phyloP scores from a whole-genome alignment of 2,888 invertebrate genomes.

The Dichetophora obliterata region DNA sequence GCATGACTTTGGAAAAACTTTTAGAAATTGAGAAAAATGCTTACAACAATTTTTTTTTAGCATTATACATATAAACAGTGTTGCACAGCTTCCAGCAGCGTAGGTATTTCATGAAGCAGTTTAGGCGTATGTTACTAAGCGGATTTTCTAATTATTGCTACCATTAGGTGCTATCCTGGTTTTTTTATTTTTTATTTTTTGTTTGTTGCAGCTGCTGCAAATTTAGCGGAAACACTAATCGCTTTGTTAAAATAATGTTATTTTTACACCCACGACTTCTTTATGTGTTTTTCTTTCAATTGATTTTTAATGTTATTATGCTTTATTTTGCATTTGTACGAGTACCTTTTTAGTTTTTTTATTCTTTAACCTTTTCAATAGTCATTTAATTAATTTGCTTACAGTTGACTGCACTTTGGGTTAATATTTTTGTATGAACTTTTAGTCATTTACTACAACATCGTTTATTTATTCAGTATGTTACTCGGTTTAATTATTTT shows the following conservation, averaged over 20 bases:
- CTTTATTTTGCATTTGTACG: neutral
- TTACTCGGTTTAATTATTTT: neutral
- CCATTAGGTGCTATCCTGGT: neutral
- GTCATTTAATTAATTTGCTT: constrained; percentile 15
- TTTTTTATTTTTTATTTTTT: neutral
- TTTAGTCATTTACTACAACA: neutral
- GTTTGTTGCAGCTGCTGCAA: neutral
- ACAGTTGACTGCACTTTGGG: neutral
- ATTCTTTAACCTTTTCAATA: neutral
- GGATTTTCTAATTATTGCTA: neutral
- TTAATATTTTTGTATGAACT: constrained; percentile 11
- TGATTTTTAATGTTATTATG: neutral
- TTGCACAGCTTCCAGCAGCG: too few relatives aligned
- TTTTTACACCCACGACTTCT: neutral
- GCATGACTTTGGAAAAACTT: too few relatives aligned
- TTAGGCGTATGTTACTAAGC: neutral
- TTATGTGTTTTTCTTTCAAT: neutral
- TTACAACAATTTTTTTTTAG: too few relatives aligned
- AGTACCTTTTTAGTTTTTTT: neutral
- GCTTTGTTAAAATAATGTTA: neutral
- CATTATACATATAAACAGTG: too few relatives aligned
- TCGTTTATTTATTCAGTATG: neutral
- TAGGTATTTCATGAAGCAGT: too few relatives aligned
- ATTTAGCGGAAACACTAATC: constrained; percentile 15
- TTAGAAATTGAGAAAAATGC: too few relatives aligned